These are phyloP conservation scores for Acrobasis consociella DNA, from an alignment of 2,888 invertebrate genomes.

Conservation along the genomic window DNA sequence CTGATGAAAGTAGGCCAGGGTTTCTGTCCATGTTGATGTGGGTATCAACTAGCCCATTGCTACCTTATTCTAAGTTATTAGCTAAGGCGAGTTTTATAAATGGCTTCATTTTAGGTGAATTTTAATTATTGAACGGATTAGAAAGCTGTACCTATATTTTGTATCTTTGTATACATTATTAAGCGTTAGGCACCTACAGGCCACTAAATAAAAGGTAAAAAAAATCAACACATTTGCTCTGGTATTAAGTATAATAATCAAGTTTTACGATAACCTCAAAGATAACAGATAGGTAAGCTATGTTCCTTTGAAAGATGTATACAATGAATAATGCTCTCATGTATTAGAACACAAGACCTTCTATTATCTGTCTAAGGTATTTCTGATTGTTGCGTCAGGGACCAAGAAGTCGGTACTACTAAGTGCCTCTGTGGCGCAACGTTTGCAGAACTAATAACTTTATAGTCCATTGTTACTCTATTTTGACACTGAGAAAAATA, in stretches of 20 bases:
- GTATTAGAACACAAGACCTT: slow-evolving; percentile 29
- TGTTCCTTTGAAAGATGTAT: slow-evolving; percentile 29
- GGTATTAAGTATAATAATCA: not conserved
- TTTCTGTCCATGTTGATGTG: slow-evolving; percentile 37
- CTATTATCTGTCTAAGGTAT: slow-evolving; percentile 24
- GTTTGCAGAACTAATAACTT: slow-evolving; percentile 37
- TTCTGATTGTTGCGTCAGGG: slow-evolving; percentile 32
- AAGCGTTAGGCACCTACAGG: not conserved
- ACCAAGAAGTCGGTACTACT: slow-evolving; percentile 23
- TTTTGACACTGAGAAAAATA: slow-evolving; percentile 12
- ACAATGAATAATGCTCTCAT: slow-evolving; percentile 32
- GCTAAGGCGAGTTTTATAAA: slow-evolving; percentile 1
- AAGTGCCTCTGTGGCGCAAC: slow-evolving; percentile 33
- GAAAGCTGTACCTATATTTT: not conserved
- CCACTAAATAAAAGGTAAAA: not conserved
- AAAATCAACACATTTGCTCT: not conserved
- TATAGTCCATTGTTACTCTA: slow-evolving; percentile 37
- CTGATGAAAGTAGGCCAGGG: slow-evolving; percentile 49
- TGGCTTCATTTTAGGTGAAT: not conserved
- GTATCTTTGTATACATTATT: not conserved
- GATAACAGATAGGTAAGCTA: slow-evolving; percentile 27
- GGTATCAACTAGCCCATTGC: not conserved
- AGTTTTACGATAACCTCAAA: slow-evolving; percentile 27
- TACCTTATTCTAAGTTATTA: not conserved
- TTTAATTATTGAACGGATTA: not conserved